Evolutionary conservation across 1,140 invertebrate species (phyloP).

Genomic region (Caerostris extrusa): DNA sequence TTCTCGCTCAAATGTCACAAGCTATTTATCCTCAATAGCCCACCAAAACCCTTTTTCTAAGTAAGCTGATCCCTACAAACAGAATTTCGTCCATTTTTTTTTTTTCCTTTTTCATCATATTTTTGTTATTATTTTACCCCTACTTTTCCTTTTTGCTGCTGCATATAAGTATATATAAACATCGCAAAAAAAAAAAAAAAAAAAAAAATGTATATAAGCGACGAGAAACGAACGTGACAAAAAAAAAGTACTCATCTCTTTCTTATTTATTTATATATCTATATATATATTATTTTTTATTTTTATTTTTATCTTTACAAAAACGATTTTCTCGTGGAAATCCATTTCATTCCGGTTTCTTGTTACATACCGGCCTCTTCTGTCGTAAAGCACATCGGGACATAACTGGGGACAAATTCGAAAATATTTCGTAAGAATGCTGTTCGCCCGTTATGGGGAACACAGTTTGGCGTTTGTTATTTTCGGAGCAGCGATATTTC

Average conservation of each 20-base stretch:
- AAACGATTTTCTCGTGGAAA: constrained; percentile 70
- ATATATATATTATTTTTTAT: background rate
- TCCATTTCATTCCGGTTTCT: constrained; percentile 73
- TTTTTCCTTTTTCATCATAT: background rate
- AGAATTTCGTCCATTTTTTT: constrained; percentile 53
- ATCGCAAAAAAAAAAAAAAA: constrained; percentile 18
- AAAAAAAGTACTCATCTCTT: constrained; percentile 53
- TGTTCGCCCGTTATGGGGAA: constrained; percentile 68
- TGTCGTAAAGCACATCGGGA: constrained; percentile 41
- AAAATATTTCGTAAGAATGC: constrained; percentile 56
- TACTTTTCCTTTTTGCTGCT: constrained; percentile 6
- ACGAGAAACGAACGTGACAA: constrained; percentile 65
- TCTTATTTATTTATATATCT: constrained; percentile 37
- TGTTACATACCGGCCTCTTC: constrained; percentile 61
- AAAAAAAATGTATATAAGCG: background rate
- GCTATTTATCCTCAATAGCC: constrained; percentile 61
- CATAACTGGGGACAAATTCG: constrained; percentile 73
- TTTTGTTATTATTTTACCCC: constrained; percentile 15
- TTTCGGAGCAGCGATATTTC: constrained; percentile 47
- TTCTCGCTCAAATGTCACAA: constrained; percentile 48
- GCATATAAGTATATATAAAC: constrained; percentile 27
- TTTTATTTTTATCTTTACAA: constrained; percentile 43
- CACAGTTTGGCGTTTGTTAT: constrained; percentile 70
- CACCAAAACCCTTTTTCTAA: constrained; percentile 52
- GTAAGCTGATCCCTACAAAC: constrained; percentile 72